phyloP scores from a whole-genome alignment of 2,797 vertebrate genomes.

The Setipinna tenuifilis region DNA sequence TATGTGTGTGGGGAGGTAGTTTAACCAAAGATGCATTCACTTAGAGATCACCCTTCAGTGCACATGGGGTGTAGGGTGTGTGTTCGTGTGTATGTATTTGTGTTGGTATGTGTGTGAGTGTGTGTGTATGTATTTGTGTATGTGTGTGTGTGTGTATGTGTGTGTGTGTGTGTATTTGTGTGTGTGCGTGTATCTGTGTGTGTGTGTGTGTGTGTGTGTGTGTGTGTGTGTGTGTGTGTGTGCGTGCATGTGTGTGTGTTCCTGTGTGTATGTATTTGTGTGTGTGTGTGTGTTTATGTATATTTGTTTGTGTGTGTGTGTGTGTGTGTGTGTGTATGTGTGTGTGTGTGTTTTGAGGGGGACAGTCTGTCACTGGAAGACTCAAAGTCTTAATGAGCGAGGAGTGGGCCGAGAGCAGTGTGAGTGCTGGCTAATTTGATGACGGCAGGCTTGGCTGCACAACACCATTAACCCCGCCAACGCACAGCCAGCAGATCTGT shows the following conservation, averaged over 20 bases:
- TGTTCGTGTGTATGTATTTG: no score
- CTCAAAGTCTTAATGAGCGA: conserved; percentile 34
- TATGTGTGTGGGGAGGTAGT: no score
- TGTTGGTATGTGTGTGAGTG: no score
- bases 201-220: no score
- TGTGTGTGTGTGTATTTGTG: background rate
- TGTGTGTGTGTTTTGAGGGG: background rate
- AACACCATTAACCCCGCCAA: conserved; percentile 51
- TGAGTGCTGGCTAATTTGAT: conserved; percentile 53
- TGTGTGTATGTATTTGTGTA: background rate
- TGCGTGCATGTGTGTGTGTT: no score
- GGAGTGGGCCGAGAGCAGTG: conserved; percentile 38
- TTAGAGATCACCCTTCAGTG: no score
- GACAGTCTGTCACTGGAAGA: background rate
- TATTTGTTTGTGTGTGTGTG: background rate
- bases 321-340: background rate
- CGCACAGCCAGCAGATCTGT: conserved; percentile 17
- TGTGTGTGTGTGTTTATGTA: background rate
- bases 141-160: background rate
- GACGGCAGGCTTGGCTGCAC: conserved; percentile 44
- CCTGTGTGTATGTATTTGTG: background rate
- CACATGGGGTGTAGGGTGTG: no score
- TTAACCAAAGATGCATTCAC: no score
- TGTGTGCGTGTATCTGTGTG: background rate
- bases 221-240: background rate